Evolutionary conservation across 2,888 invertebrate genomes (phyloP), one percentile per base, ranked within the genome.

Genomic region (Drosophila neotestacea): DNA sequence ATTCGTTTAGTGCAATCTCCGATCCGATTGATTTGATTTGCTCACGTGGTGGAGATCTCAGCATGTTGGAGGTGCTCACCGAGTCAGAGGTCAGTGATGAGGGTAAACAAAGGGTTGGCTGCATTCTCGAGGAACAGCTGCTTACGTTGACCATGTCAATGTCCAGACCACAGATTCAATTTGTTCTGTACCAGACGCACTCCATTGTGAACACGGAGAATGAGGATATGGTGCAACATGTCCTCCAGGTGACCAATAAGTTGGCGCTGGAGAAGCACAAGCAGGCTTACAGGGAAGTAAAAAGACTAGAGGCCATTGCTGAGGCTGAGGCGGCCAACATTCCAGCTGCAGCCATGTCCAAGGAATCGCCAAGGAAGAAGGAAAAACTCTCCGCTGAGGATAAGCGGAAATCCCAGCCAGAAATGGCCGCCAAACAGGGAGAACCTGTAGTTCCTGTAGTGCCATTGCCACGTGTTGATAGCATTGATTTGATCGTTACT

Each of bases 21-120:
- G 96, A 97, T 90, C 96, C 96, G 0, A 96, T 97, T 4, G 96
- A 97, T 85, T 92, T 97, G 83, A 96, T 95, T n/a, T 96, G 95
- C 80, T 95, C 95, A 6, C 94, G 96, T 36, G 96, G 96, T 1
- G 97, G 97, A 0, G 96, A 97, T 90, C 92, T 96, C 6, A 94
- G 94, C 10, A 95, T 97, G 94, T 92, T 97, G 54, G 96, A 96
- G 93, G 94, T 95, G 13, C 92, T 96, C 13, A 96, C 96, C 0
- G 96, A 96, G 89, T 94, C 95, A 0, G 94, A 95, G 90, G 94
- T 95, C 55, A 95, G 94, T 64, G 92, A 93, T 16, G 93, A 94
- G 66, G 95, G 95, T 0, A 94, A 93, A 89, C 93, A 93, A 58
- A 93, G 95, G 16, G 95, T 95, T 0, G 93, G 94, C 32, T 93